Evolutionary conservation across 2,888 invertebrate genomes (phyloP), one percentile per base, ranked within the genome.

Genomic region (Metallyticus violacea): DNA sequence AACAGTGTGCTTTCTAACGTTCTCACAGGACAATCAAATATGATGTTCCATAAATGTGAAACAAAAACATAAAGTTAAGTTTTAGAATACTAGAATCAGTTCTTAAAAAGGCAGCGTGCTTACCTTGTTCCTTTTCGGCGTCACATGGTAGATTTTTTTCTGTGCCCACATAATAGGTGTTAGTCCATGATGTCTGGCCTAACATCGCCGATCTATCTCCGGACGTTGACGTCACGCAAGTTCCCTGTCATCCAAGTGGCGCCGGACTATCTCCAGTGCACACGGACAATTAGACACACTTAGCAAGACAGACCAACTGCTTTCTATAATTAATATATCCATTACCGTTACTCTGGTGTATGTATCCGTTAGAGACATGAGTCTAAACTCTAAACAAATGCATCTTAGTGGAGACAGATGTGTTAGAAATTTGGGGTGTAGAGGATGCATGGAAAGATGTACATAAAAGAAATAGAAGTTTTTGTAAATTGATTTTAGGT

Each of bases 91-190:
- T n/a, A n/a, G n/a, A n/a, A n/a, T n/a, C n/a, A n/a, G n/a, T n/a
- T n/a, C n/a, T n/a, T n/a, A n/a, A n/a, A n/a, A n/a, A n/a, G n/a
- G n/a, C n/a, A n/a, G n/a, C n/a, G n/a, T 25, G 26, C 7, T 87
- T 78, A 87, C 88, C 88, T 88, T 85, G 27, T 84, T 85, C 77
- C 79, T 85, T 25, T 29, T 86, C 30, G 81, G 86, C 6, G 85
- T 83, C 7, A 87, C 84, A 80, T 87, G 87, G 26, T 87, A 88
- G 26, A 87, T 62, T 9, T 87, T 80, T 77, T 80, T 81, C 83
- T 30, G 78, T 30, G 83, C 22, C 79, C 79, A 79, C 86, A 82
- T 83, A 81, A 83, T 62, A 79, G 15, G 26, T 25, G 25, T 26
- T 26, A 83, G 26, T 83, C 83, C 83, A 83, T 83, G 83, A 26